Conservation (phyloP, 1,140 invertebrate species). For the Phymorhynchus buccinoides region DNA sequence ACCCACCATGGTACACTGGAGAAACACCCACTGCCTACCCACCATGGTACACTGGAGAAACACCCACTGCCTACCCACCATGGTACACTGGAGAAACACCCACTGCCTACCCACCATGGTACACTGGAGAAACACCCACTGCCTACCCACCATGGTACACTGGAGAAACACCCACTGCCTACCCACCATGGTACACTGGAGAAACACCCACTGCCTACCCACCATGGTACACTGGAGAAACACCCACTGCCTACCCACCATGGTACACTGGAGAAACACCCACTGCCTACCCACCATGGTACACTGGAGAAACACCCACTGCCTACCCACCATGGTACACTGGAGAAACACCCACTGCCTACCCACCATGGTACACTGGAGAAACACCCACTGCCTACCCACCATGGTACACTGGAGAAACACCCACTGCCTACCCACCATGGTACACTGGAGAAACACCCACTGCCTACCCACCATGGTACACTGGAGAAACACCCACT, state of each 20-base stretch:
- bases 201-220: constrained; percentile 2
- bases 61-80: constrained; percentile 33
- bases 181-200: constrained; percentile 15
- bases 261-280: constrained; percentile 23
- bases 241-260: constrained; percentile 3
- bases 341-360: constrained; percentile 32
- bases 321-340: not conserved
- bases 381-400: constrained; percentile 15
- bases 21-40: constrained; percentile 13
- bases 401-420: not conserved
- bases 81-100: constrained; percentile 24
- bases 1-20: constrained; percentile 14
- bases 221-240: not conserved
- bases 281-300: constrained; percentile 21
- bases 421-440: too few relatives aligned
- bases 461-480: not conserved
- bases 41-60: constrained; percentile 20
- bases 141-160: constrained; percentile 25
- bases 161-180: constrained; percentile 26
- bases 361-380: constrained; percentile 19
- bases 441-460: constrained; percentile 12
- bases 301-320: constrained; percentile 23
- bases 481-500: constrained; percentile 7
- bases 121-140: constrained; percentile 28
- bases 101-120: constrained; percentile 9